Conservation (phyloP, 2,888 invertebrate genomes). For the Drosophila falleni region DNA sequence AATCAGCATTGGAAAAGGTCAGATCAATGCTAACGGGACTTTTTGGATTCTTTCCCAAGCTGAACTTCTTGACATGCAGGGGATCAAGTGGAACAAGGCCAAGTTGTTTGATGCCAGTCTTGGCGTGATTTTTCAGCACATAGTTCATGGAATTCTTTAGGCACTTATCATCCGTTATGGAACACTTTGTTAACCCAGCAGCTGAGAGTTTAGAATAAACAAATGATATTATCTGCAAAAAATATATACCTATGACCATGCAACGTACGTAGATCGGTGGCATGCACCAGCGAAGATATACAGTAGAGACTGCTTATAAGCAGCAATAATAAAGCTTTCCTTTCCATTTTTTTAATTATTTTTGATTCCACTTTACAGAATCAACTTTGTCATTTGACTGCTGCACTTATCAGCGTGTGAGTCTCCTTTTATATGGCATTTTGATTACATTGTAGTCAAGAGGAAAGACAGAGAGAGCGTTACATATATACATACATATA, state of each 20-base stretch:
- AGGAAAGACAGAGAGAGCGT: neutral
- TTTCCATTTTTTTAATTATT: slow-evolving; percentile 27
- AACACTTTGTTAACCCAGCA: slow-evolving; percentile 59
- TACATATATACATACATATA: slow-evolving; percentile 6
- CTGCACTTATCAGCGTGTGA: slow-evolving; percentile 14
- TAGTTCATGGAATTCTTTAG: slow-evolving; percentile 47
- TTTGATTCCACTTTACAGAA: slow-evolving; percentile 5
- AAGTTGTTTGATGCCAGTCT: slow-evolving; percentile 74
- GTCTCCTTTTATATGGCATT: slow-evolving; percentile 53
- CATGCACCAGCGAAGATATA: slow-evolving; percentile 21
- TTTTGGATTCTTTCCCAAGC: slow-evolving; percentile 70
- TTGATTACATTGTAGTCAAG: neutral
- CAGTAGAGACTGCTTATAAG: slow-evolving; percentile 22
- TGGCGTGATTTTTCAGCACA: slow-evolving; percentile 53
- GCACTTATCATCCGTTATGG: slow-evolving; percentile 60
- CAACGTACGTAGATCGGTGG: slow-evolving; percentile 55
- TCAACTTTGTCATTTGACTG: slow-evolving; percentile 39
- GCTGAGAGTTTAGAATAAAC: slow-evolving; percentile 33
- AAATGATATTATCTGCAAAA: neutral
- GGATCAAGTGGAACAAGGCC: slow-evolving; percentile 82
- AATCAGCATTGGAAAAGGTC: slow-evolving; percentile 74
- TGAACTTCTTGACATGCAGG: slow-evolving; percentile 74
- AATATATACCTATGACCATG: neutral
- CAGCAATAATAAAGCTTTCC: slow-evolving; percentile 21
- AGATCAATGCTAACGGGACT: slow-evolving; percentile 83